These are phyloP conservation scores for Pogonocichla stellata DNA, from an alignment of 2,113 vertebrate species.

Conservation along the genomic window DNA sequence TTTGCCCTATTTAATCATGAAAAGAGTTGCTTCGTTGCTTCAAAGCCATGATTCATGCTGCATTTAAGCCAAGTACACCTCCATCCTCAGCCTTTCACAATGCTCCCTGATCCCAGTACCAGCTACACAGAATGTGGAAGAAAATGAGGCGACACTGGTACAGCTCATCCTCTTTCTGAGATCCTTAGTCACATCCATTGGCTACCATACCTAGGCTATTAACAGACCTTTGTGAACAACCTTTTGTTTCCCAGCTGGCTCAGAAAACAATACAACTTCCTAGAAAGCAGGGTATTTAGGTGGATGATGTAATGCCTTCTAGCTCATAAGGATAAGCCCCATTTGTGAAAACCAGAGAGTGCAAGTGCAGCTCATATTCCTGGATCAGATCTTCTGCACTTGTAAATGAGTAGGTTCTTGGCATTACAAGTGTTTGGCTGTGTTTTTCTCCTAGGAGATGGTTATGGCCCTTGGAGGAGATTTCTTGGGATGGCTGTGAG, in stretches of 20 bases:
- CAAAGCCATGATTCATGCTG: not conserved
- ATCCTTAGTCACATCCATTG: not conserved
- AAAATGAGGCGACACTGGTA: not conserved
- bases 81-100: not conserved
- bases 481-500: not conserved
- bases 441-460: conserved; percentile 51
- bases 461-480: not conserved
- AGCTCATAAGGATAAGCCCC: not conserved
- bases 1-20: not conserved
- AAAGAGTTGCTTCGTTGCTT: not conserved
- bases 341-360: not conserved
- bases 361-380: not conserved
- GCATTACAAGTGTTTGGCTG: not conserved
- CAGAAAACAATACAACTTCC: not conserved
- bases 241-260: not conserved
- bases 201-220: not conserved
- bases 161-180: not conserved
- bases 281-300: not conserved
- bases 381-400: not conserved
- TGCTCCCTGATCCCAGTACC: not conserved
- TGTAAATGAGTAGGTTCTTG: conserved; percentile 7
- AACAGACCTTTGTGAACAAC: not conserved
- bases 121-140: not conserved
- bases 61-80: not conserved
- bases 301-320: not conserved